Evolutionary conservation across 2,888 invertebrate genomes (phyloP).

Genomic region (Gymnoscelis rufifasciata): DNA sequence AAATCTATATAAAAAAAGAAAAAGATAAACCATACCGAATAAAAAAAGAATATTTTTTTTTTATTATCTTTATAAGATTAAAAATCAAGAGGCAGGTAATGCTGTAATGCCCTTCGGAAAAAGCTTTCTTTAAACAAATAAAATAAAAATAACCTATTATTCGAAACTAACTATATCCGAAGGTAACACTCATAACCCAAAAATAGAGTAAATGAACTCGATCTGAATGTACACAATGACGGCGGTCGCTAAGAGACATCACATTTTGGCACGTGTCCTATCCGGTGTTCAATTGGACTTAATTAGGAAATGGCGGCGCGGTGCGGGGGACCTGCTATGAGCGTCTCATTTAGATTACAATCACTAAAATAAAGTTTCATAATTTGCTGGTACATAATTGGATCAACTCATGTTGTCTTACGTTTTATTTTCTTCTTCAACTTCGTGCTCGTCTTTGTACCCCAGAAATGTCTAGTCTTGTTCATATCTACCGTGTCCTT

Average conservation of each 20-base stretch:
- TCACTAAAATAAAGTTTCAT: constrained; percentile 31
- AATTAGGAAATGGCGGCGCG: constrained; percentile 75
- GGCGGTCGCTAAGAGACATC: constrained; percentile 56
- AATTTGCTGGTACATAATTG: constrained; percentile 25
- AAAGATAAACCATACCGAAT: too few species aligned
- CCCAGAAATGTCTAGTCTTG: constrained; percentile 50
- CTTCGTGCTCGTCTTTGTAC: constrained; percentile 43
- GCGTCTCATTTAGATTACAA: constrained; percentile 33
- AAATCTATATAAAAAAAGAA: too few species aligned
- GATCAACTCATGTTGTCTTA: constrained; percentile 9
- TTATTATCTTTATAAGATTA: too few species aligned
- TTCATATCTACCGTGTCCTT: constrained; percentile 12
- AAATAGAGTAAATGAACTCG: constrained; percentile 32
- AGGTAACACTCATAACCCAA: constrained; percentile 24
- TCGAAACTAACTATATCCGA: too few species aligned
- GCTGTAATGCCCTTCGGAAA: too few species aligned
- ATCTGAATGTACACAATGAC: constrained; percentile 50
- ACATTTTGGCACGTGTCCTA: constrained; percentile 76
- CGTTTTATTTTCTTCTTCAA: constrained; percentile 33
- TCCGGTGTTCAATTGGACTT: constrained; percentile 75
- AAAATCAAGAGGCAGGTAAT: too few species aligned
- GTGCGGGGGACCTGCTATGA: constrained; percentile 44
- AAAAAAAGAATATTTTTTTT: too few species aligned
- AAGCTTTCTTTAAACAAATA: too few species aligned
- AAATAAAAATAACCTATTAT: too few species aligned